phyloP scores from a whole-genome alignment of 2,888 invertebrate genomes.

The Ametastegia equiseti region DNA sequence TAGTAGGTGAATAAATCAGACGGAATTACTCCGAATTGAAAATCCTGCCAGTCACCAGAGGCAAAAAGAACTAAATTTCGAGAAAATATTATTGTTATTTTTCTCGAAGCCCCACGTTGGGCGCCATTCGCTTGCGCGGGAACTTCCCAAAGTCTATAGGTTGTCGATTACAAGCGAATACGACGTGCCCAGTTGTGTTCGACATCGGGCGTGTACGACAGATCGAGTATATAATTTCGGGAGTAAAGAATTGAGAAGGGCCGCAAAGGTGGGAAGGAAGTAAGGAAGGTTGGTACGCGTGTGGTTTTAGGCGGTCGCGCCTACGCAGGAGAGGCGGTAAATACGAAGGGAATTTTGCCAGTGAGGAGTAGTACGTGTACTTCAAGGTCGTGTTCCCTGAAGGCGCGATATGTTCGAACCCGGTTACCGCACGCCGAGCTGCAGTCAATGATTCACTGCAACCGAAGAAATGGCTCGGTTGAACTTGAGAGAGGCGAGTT shows the following conservation, averaged over 20 bases:
- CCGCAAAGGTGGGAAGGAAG: background rate
- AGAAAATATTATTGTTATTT: no score
- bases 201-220: constrained; percentile 30
- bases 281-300: background rate
- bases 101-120: no score
- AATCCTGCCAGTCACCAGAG: no score
- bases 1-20: no score
- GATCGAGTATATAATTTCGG: constrained; percentile 36
- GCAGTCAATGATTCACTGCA: constrained; percentile 31
- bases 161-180: constrained; percentile 39
- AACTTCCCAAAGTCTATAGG: constrained; percentile 19
- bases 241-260: constrained; percentile 26
- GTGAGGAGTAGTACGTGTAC: constrained; percentile 31
- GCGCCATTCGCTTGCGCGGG: background rate
- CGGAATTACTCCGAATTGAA: no score
- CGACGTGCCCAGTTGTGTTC: constrained; percentile 34
- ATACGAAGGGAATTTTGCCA: constrained; percentile 11
- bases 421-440: constrained; percentile 28
- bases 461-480: background rate
- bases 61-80: no score
- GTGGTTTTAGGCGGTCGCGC: constrained; percentile 32
- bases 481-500: background rate
- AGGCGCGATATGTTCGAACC: constrained; percentile 37
- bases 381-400: constrained; percentile 43
- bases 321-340: constrained; percentile 34